A percentile compares a stretch with the other conserved stretches of the same genome.
These are phyloP conservation scores for Ammospiza maritima DNA, from an alignment of 2,797 vertebrate species.

Conservation along the genomic window DNA sequence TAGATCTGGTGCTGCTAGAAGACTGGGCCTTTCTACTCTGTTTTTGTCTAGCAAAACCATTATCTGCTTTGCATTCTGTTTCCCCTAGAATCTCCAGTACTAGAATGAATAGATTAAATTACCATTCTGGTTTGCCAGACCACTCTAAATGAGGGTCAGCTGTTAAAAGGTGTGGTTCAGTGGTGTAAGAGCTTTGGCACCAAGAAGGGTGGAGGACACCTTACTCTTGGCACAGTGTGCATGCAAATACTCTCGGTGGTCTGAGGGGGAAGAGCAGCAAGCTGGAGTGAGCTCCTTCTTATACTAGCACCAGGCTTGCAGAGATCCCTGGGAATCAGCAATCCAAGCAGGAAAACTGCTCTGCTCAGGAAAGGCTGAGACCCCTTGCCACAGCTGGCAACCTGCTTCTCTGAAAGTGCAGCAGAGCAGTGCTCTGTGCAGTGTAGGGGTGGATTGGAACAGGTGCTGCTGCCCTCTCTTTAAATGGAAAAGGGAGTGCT, in stretches of 20 bases:
- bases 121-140: background rate
- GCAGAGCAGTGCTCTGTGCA: background rate
- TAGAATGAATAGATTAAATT: background rate
- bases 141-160: background rate
- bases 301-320: rapidly evolving
- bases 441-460: background rate
- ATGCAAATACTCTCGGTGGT: background rate
- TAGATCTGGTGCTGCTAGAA: background rate
- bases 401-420: background rate
- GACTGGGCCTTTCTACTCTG: background rate
- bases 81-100: background rate
- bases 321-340: background rate
- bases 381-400: background rate
- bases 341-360: background rate
- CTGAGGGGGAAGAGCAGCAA: background rate
- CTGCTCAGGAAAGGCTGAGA: background rate
- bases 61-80: background rate
- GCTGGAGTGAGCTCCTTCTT: background rate
- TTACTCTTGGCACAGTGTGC: background rate
- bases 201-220: background rate
- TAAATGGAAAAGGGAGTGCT: background rate
- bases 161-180: background rate
- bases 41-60: background rate
- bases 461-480: background rate
- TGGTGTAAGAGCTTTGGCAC: background rate